phyloP scores from a whole-genome alignment of 64 coral and sea anemone genomes.

The Stylophora pistillata region DNA sequence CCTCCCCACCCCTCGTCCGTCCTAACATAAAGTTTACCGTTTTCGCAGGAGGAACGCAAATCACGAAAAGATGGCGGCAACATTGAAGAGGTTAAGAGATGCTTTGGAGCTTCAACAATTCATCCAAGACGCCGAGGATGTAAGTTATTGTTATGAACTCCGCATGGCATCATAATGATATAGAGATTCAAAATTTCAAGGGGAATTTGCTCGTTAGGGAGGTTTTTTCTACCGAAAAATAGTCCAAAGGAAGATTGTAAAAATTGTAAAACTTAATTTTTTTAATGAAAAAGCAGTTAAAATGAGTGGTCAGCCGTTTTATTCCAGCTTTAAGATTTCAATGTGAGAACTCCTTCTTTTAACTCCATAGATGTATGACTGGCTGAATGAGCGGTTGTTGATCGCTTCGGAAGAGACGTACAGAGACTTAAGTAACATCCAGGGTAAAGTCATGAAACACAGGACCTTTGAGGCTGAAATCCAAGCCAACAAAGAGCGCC shows the following conservation, averaged over 20 bases:
- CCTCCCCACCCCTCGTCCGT: not conserved
- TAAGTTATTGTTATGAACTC: slow-evolving; percentile 23
- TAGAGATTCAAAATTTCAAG: not conserved
- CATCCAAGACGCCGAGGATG: slow-evolving; percentile 97
- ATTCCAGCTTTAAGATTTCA: too few relatives aligned
- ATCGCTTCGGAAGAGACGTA: slow-evolving; percentile 91
- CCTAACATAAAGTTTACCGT: not conserved
- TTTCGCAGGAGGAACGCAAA: slow-evolving; percentile 83
- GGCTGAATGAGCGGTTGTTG: slow-evolving; percentile 89
- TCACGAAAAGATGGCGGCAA: slow-evolving; percentile 84
- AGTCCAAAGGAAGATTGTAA: too few relatives aligned
- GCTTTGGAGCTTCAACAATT: slow-evolving; percentile 87
- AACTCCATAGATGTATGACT: slow-evolving; percentile 89
- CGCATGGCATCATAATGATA: too few relatives aligned
- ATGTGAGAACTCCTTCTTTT: not conserved
- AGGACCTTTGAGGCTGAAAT: slow-evolving; percentile 95
- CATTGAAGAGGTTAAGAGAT: slow-evolving; percentile 83
- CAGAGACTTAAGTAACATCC: slow-evolving; percentile 95
- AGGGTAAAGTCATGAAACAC: slow-evolving; percentile 88
- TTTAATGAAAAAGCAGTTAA: too few relatives aligned
- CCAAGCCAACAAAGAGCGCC: slow-evolving; percentile 85
- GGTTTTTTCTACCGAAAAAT: too few relatives aligned
- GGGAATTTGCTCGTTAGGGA: too few relatives aligned
- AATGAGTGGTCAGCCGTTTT: too few relatives aligned
- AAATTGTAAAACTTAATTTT: too few relatives aligned